phyloP scores from a whole-genome alignment of 1,140 invertebrate species.

The Asbolus verrucosus region DNA sequence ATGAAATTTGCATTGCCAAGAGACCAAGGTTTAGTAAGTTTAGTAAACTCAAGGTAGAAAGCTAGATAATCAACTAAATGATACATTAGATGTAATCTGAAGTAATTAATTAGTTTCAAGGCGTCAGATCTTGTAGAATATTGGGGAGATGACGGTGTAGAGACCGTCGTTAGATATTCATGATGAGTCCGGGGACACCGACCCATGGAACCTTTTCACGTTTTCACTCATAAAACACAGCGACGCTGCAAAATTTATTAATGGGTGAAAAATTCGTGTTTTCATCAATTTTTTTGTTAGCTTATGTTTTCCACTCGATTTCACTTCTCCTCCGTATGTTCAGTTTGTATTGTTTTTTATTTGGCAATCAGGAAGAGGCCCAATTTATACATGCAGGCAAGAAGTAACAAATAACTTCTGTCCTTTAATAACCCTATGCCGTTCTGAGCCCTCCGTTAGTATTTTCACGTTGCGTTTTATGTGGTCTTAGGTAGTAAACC shows the following conservation, averaged over 20 bases:
- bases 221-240: slow-evolving; percentile 34
- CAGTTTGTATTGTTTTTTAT: slow-evolving; percentile 31
- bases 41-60: slow-evolving; percentile 41
- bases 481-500: slow-evolving; percentile 38
- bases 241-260: slow-evolving; percentile 34
- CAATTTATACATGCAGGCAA: slow-evolving; percentile 24
- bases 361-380: slow-evolving; percentile 16
- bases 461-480: slow-evolving; percentile 38
- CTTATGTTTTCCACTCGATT: slow-evolving; percentile 6
- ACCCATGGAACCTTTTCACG: slow-evolving; percentile 31
- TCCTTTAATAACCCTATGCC: slow-evolving; percentile 21
- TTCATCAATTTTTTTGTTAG: slow-evolving; percentile 9
- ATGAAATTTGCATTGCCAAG: slow-evolving; percentile 36
- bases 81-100: slow-evolving; percentile 44
- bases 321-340: slow-evolving; percentile 4
- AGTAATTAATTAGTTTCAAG: slow-evolving; percentile 44
- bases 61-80: slow-evolving; percentile 45
- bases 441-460: slow-evolving; percentile 27
- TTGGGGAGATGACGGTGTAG: slow-evolving; percentile 40
- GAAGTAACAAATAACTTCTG: slow-evolving; percentile 35
- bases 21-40: slow-evolving; percentile 33
- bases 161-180: slow-evolving; percentile 41
- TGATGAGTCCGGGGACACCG: slow-evolving; percentile 31
- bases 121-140: slow-evolving; percentile 43
- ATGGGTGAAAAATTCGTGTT: slow-evolving; percentile 12